Evolutionary conservation across 2,888 invertebrate genomes (phyloP).

Genomic region (Anorthoa munda): DNA sequence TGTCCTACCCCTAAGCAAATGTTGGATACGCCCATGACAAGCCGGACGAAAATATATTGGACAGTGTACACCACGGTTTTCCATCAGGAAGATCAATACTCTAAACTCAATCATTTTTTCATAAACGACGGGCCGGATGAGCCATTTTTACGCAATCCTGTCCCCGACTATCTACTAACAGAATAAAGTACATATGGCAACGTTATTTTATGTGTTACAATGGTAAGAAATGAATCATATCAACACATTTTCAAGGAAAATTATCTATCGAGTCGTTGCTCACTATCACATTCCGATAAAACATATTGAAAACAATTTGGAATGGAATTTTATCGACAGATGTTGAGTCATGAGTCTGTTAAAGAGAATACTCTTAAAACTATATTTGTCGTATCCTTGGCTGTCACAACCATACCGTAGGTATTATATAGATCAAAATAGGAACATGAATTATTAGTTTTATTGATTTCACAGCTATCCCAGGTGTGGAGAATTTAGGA

Average conservation of each 20-base stretch:
- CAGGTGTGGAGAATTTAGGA: conserved; percentile 8
- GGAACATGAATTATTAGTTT: conserved; percentile 36
- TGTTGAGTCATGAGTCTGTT: conserved; percentile 33
- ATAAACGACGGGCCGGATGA: conserved; percentile 18
- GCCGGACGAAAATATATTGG: background rate
- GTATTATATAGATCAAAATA: conserved; percentile 23
- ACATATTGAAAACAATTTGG: conserved; percentile 79
- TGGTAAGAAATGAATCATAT: conserved; percentile 36
- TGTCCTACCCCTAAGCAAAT: too few relatives aligned
- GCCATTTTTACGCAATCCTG: conserved; percentile 20
- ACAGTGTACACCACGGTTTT: background rate
- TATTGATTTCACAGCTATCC: conserved; percentile 37
- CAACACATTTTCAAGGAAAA: conserved; percentile 67
- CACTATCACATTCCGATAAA: conserved; percentile 76
- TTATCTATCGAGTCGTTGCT: conserved; percentile 68
- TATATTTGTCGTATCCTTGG: conserved; percentile 35
- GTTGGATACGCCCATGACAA: too few relatives aligned
- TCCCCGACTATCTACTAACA: background rate
- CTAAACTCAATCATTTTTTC: conserved; percentile 52
- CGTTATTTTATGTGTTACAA: conserved; percentile 12
- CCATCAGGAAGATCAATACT: conserved; percentile 46
- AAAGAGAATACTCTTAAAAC: conserved; percentile 59
- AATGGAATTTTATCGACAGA: conserved; percentile 71
- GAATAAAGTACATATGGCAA: conserved; percentile 6
- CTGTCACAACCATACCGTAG: conserved; percentile 36